Evolutionary conservation across 2,113 vertebrate species (phyloP).

Genomic region (Siniperca chuatsi): DNA sequence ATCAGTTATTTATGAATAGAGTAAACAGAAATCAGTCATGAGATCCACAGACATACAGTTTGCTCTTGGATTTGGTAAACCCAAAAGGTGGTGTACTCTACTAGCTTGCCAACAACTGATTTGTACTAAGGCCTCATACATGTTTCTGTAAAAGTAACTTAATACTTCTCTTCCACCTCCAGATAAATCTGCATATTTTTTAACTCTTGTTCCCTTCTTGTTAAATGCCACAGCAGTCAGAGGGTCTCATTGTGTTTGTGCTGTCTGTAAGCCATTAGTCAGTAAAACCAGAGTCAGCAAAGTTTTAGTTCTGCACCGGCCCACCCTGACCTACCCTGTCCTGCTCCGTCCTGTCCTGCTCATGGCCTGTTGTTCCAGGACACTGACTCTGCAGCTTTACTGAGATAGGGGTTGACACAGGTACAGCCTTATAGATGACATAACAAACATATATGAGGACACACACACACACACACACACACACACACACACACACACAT

Average conservation of each 20-base stretch:
- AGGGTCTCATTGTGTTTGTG: constrained; percentile 43
- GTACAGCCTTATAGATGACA: not conserved
- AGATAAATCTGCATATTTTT: constrained; percentile 8
- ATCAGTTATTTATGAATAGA: constrained; percentile 69
- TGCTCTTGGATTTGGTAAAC: constrained; percentile 28
- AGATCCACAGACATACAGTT: constrained; percentile 44
- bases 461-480: too few species aligned
- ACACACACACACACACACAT: too few species aligned
- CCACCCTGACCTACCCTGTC: constrained; percentile 51
- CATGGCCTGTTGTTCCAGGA: constrained; percentile 69
- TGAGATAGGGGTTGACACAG: constrained; percentile 31
- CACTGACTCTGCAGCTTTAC: constrained; percentile 76
- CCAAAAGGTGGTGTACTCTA: not conserved
- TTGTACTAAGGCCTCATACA: not conserved
- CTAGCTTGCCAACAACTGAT: not conserved
- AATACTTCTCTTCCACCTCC: not conserved
- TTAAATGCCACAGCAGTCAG: constrained; percentile 22
- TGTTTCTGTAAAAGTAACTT: not conserved
- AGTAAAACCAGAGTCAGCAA: constrained; percentile 77
- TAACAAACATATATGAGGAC: not conserved
- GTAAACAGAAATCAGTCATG: constrained; percentile 68
- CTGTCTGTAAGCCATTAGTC: constrained; percentile 57
- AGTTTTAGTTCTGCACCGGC: constrained; percentile 68
- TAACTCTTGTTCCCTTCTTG: constrained; percentile 16
- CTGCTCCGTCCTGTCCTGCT: constrained; percentile 54